phyloP scores from a whole-genome alignment of 2,113 vertebrate species.

The Columbina picui region DNA sequence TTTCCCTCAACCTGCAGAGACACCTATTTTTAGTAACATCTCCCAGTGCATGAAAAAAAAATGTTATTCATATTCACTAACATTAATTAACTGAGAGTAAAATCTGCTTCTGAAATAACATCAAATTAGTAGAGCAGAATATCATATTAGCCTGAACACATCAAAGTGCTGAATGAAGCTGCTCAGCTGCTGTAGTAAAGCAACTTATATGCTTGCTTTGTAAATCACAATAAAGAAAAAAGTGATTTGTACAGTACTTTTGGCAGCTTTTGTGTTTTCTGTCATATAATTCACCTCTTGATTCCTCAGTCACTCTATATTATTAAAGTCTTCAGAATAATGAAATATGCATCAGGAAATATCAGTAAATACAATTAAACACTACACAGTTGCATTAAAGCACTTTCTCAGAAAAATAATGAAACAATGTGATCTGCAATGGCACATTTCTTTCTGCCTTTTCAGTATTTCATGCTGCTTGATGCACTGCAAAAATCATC shows the following conservation, averaged over 20 bases:
- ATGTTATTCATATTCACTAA: not conserved
- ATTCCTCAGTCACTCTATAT: not conserved
- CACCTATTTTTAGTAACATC: not conserved
- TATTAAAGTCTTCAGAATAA: conserved; percentile 11
- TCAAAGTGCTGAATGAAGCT: conserved; percentile 31
- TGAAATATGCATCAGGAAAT: not conserved
- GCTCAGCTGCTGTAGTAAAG: not conserved
- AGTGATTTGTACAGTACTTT: not conserved
- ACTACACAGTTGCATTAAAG: not conserved
- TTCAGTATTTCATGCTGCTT: not conserved
- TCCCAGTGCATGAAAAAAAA: not conserved
- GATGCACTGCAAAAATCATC: not conserved
- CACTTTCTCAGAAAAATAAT: not conserved
- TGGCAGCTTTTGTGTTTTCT: not conserved
- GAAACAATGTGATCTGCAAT: not conserved
- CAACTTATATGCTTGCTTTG: not conserved
- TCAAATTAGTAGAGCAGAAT: conserved; percentile 8
- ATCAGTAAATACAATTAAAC: not conserved
- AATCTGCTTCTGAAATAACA: conserved; percentile 15
- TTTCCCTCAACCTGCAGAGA: not conserved
- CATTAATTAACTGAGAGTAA: conserved; percentile 30
- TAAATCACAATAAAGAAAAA: conserved; percentile 12
- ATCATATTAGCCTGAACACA: not conserved
- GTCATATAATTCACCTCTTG: not conserved
- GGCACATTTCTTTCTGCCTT: not conserved